Base-by-base conservation (phyloP, 2,797 vertebrate genomes). In the Odontamblyopus lacepedii region DNA sequence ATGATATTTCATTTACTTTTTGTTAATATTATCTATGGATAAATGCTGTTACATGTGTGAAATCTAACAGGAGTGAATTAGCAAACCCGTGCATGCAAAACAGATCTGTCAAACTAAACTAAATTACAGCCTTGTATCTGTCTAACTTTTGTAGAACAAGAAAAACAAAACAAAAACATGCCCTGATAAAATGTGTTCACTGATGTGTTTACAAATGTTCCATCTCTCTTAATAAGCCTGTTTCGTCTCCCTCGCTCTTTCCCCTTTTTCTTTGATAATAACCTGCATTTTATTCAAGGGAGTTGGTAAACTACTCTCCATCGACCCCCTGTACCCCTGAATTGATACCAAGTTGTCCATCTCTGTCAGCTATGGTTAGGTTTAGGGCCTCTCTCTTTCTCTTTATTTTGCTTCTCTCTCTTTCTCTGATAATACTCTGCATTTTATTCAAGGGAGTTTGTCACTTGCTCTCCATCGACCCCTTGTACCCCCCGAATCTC, bases 181-280 rank as follows among this genome's bases (percentile, higher is more conserved):
- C 7, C 15, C 44, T 9, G 64, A 66, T 29, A 48, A 65, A 51
- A n/a, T 29, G 12, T 15, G 8, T 18, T 23, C 35, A 8, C 13
- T 50, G 41, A 66, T 66, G 12, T 66, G 63, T 66, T 66, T 66
- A 66, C 44, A 29, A 66, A 66, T 66, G 44, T 11, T 29, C 44
- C 44, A 9, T 18, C 64, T 66, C 16, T 19, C 15, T 27, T 66
- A 66, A 66, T 66, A 51, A 66, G 64, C 26, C 41, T 16, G 15
- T 48, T 66, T 50, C 50, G 27, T 48, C 23, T 16, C 41, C 13
- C 27, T 50, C 38, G 41, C 35, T 38, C 2, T 2, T 38, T 7
- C 8, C 35, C 32, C 61, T 26, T 12, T 59, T 7, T 30, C 57
- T 29, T 27, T 51, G 63, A 65, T 65, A 65, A 65, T 27, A 48